Base-by-base conservation (phyloP, 2,888 invertebrate genomes). In the Neoscelio sp. region DNA sequence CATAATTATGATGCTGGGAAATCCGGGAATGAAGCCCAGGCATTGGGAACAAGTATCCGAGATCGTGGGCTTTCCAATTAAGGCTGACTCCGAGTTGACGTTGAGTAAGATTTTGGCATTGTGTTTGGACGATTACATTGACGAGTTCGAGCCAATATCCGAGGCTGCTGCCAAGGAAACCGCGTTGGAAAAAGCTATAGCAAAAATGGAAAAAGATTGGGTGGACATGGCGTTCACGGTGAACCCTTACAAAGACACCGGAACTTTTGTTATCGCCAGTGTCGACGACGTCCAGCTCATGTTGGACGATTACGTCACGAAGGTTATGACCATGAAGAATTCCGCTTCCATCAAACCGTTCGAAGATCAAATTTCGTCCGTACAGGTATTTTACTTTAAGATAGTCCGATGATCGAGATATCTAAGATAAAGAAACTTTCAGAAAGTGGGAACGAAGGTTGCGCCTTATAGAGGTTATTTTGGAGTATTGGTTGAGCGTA, bases 341-440 rank as follows among this genome's bases (percentile, higher is more conserved):
- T 98, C 98, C 0, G 97, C 98, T 0, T 98, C 98, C 86, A 97
- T 98, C 80, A 98, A 98, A 89, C 98, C 98, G 0, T 98, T 99
- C 87, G 97, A 98, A 89, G 93, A 93, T 20, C 93, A 95, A 87
- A 95, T 96, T 83, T 81, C 93, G 96, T 96, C 91, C 46, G 58
- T 60, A n/a, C n/a, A n/a, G n/a, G n/a, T n/a, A n/a, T n/a, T n/a
- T n/a, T n/a, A n/a, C n/a, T n/a, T n/a, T n/a, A n/a, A n/a, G n/a
- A n/a, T n/a, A n/a, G n/a, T n/a, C n/a, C n/a, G n/a, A n/a, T n/a
- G n/a, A n/a, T n/a, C n/a, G n/a, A n/a, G n/a, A n/a, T n/a, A n/a
- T n/a, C n/a, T n/a, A n/a, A n/a, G n/a, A n/a, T n/a, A n/a, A n/a
- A n/a, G n/a, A n/a, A n/a, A 17, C 7, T 42, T 70, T 5, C 17